These are phyloP conservation scores for Sarcophaga carnaria DNA, from an alignment of 2,888 invertebrate genomes.

Conservation along the genomic window DNA sequence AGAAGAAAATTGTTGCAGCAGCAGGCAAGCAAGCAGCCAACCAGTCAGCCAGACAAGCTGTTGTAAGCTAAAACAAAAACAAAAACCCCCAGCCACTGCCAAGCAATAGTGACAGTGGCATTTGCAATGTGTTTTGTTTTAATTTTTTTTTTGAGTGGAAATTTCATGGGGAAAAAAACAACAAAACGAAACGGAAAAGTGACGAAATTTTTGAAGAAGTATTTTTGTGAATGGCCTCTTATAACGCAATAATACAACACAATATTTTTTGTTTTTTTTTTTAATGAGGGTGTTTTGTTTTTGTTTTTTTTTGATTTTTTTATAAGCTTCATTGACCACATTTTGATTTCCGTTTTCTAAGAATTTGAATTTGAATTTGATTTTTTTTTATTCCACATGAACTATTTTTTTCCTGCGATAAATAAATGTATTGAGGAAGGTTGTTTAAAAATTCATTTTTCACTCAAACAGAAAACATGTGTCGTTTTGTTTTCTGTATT, in stretches of 20 bases:
- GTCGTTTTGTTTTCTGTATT: not conserved
- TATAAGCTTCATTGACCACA: slow-evolving; percentile 40
- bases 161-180: slow-evolving; percentile 9
- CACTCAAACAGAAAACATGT: slow-evolving; percentile 30
- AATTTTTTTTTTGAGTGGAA: slow-evolving; percentile 7
- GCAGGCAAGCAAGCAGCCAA: not conserved
- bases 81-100: not conserved
- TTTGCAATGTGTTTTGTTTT: slow-evolving; percentile 25
- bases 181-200: slow-evolving; percentile 11
- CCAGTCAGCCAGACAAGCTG: slow-evolving; percentile 32
- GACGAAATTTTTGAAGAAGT: slow-evolving; percentile 37
- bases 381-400: not conserved
- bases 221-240: slow-evolving; percentile 25
- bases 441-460: slow-evolving; percentile 23
- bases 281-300: not conserved
- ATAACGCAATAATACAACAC: slow-evolving; percentile 14
- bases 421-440: slow-evolving; percentile 49
- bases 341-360: slow-evolving; percentile 46
- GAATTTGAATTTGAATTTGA: not conserved
- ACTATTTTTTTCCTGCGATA: not conserved
- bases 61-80: not conserved
- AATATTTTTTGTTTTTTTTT: not conserved
- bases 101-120: slow-evolving; percentile 63
- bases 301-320: not conserved
- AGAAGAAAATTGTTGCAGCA: slow-evolving; percentile 15